Evolutionary conservation across 2,797 vertebrate species (phyloP), one percentile per base, ranked within the genome.

Genomic region (Phataginus tricuspis): DNA sequence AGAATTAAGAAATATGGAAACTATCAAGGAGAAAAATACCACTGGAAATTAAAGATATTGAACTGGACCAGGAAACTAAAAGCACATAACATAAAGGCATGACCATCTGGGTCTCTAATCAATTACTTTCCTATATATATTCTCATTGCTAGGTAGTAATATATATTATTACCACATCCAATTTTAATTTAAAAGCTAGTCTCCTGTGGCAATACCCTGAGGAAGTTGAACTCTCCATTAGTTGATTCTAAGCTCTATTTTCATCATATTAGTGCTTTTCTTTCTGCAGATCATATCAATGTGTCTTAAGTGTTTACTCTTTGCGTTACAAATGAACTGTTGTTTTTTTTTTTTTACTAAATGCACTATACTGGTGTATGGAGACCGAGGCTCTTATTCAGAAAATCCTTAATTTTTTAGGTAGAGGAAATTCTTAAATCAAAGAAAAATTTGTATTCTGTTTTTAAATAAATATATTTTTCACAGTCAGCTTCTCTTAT

Each of bases 111-210:
- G 25, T 69, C 8, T 63, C 63, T 92, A 31, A 19, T 53, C 5
- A 2, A 91, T 74, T 86, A 59, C 0, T 90, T 91, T 85, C 34
- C 91, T 83, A 82, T 86, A 78, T 93, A 85, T 75, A 31, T 64
- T 88, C 61, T 83, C 31, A 90, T 49, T 86, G 96, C 51, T 95
- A 90, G 10, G 88, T 59, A 71, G 19, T 27, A 66, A 34, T 85
- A 55, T 34, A 93, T 89, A 91, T 89, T 91, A 92, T 69, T 90
- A 86, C 27, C 11, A 77, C 7, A 72, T 78, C 53, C 34, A 96
- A 49, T 91, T 94, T 96, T 96, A 88, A 91, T 91, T 86, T 96
- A 71, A 91, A 90, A 72, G 23, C 82, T 88, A 85, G 37, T 80
- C 91, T 93, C 19, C 21, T 87, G 77, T 88, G n/a, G 51, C 59